These are phyloP conservation scores for Oscheius sp. DNA, from an alignment of 2,888 invertebrate genomes.

Conservation along the genomic window DNA sequence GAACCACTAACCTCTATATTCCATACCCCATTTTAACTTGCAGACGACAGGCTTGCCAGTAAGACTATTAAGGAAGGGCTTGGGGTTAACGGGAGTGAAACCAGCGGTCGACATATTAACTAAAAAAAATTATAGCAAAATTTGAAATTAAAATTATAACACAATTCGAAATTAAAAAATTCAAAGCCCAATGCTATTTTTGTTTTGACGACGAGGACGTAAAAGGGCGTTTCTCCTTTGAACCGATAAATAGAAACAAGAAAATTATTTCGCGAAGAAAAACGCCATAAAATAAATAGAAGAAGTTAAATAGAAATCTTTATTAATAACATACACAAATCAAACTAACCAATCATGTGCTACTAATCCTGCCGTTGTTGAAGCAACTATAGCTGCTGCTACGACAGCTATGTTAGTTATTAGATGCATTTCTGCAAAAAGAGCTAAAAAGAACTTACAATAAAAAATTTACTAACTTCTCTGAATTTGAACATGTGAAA, in stretches of 20 bases:
- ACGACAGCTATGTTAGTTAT: slow-evolving; percentile 30
- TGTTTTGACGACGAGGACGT: neutral
- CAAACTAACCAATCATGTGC: neutral
- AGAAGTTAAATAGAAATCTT: neutral
- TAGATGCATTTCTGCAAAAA: slow-evolving; percentile 28
- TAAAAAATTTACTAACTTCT: slow-evolving; percentile 43
- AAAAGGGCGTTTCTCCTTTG: neutral
- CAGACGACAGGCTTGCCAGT: slow-evolving; percentile 97
- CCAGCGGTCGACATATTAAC: slow-evolving; percentile 22
- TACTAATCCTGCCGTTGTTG: neutral
- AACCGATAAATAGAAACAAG: neutral
- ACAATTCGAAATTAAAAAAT: neutral
- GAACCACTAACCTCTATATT: slow-evolving; percentile 81
- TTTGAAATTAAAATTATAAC: neutral
- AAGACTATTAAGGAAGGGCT: slow-evolving; percentile 96
- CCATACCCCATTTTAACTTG: slow-evolving; percentile 99
- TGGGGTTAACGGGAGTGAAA: slow-evolving; percentile 87
- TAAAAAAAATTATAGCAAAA: neutral
- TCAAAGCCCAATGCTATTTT: neutral
- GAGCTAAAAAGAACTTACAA: slow-evolving; percentile 28
- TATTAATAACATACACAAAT: neutral
- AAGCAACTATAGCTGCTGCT: slow-evolving; percentile 7
- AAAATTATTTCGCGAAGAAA: neutral
- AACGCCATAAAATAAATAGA: neutral
- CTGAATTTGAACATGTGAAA: slow-evolving; percentile 67